A percentile compares a stretch with the other conserved stretches of the same genome.
Conservation (phyloP, 2,888 invertebrate genomes). For the Lasioglossum lativentre region DNA sequence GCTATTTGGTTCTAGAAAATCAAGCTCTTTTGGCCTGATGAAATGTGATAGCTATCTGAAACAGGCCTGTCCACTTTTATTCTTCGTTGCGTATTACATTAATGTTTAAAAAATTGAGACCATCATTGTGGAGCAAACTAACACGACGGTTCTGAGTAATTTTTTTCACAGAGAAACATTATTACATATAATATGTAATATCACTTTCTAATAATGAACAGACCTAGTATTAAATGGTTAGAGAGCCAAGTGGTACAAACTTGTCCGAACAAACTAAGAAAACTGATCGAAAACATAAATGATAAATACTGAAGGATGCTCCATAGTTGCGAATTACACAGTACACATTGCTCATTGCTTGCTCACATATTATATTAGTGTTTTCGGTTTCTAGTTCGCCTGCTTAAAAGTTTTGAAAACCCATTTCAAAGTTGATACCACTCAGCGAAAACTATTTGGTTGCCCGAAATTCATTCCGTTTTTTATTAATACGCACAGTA, state of each 20-base stretch:
- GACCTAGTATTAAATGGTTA: background rate
- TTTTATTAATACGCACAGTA: background rate
- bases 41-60: conserved; percentile 33
- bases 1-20: background rate
- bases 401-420: too few relatives aligned
- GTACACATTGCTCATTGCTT: background rate
- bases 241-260: conserved; percentile 18
- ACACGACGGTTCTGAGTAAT: background rate
- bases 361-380: background rate
- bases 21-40: background rate
- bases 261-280: background rate
- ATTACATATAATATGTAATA: background rate
- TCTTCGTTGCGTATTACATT: background rate
- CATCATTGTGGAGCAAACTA: background rate
- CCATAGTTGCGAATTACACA: background rate
- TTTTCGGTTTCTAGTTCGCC: background rate
- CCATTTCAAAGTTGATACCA: background rate
- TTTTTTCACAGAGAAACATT: background rate
- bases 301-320: background rate
- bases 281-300: background rate
- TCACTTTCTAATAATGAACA: background rate
- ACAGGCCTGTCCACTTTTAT: conserved; percentile 4
- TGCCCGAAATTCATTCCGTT: background rate
- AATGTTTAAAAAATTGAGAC: background rate
- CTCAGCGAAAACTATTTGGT: background rate